Evolutionary conservation across 2,888 invertebrate species (phyloP), one percentile per base, ranked within the genome.

Genomic region (Caenorhabditis angaria): DNA sequence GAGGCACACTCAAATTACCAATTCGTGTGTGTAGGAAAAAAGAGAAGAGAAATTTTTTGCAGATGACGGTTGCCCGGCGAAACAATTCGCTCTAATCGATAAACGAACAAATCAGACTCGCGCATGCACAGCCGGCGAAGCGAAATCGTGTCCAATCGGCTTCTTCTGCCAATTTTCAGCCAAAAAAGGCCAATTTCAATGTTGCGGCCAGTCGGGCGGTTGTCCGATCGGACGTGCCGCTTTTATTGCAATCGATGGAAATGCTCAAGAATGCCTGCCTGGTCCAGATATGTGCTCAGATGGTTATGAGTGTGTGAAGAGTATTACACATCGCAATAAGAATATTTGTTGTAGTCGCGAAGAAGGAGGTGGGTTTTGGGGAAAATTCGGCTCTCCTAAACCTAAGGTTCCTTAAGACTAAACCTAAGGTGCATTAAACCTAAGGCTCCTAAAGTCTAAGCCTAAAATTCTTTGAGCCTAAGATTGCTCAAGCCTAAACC

Each of bases 111-210:
- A 69, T 59, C 70, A 76, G 53, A 69, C 77, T 8, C 59, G 77
- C 24, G 70, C 77, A 2, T 80, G 80, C 48, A 80, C 80, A 1
- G 80, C 80, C 10, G 80, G 80, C 29, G 80, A 80, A 58, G 77
- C 69, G 8, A 73, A 76, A 29, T 61, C 64, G 24, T 82, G 82
- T 50, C 82, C 82, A 0, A 69, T 47, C 25, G 82, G 82, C 22
- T 82, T 80, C 69, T 78, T 76, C 71, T 82, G 82, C 60, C 82
- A 82, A 61, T 82, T 82, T 53, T 75, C 73, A 2, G 56, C 78
- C 8, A 77, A 76, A 25, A 74, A 78, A 24, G 70, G 57, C 20
- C 73, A 78, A 58, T 82, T 80, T 66, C 82, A 82, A 67, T 82
- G 82, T 55, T 82, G 82, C 58, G 82, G 80, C 24, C 80, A 80